These are phyloP conservation scores for Aphelocoma californica DNA, from an alignment of 2,797 vertebrate species.

Conservation along the genomic window DNA sequence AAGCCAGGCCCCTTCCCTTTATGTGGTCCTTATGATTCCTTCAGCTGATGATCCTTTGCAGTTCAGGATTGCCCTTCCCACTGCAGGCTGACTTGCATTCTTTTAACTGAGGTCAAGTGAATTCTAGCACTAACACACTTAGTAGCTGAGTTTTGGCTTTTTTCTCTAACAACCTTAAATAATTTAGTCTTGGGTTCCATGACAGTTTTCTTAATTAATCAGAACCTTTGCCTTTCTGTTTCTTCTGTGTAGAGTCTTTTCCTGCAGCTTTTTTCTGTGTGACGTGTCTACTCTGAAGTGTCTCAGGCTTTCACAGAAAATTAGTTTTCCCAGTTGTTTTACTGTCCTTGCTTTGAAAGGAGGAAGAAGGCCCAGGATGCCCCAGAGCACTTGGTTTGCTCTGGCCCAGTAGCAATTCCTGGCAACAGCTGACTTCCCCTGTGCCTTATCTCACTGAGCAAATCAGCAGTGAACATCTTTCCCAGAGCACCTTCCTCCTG, in stretches of 20 bases:
- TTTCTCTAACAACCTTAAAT: background rate
- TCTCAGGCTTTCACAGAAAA: background rate
- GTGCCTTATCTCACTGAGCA: background rate
- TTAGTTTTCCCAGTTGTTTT: background rate
- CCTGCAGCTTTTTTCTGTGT: background rate
- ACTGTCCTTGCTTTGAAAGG: background rate
- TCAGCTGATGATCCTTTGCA: background rate
- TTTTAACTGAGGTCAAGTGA: background rate
- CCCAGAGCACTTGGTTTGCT: background rate
- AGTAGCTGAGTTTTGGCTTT: background rate
- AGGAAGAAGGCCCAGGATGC: background rate
- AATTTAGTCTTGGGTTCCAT: background rate
- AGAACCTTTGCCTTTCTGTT: background rate
- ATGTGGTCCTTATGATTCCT: background rate
- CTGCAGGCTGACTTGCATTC: background rate
- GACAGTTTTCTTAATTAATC: background rate
- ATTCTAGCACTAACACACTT: background rate
- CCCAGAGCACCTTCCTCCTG: background rate
- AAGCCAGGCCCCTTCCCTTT: background rate
- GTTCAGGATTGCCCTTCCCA: background rate
- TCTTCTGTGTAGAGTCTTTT: background rate
- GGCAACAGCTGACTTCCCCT: background rate
- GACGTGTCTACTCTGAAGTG: background rate
- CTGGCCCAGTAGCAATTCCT: background rate
- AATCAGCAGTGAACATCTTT: background rate